Conservation (phyloP, 2,888 invertebrate species). For the Perithous albicinctus region DNA sequence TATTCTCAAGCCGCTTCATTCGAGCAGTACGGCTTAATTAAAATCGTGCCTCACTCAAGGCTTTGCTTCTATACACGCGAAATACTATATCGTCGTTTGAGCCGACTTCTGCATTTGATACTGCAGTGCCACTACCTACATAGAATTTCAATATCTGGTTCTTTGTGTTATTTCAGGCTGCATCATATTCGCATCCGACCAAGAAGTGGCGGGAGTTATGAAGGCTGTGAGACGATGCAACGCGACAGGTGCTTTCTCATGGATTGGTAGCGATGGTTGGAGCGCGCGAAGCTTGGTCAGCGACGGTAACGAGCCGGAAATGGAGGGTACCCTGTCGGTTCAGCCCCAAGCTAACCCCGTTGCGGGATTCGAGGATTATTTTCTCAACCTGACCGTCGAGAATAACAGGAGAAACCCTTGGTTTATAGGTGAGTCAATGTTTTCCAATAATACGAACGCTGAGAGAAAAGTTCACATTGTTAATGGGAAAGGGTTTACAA, state of each 20-base stretch:
- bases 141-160: conserved; percentile 28
- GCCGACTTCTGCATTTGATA: neutral
- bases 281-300: conserved; percentile 93
- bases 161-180: conserved; percentile 88
- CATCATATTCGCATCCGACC: conserved; percentile 98
- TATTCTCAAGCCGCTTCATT: conserved; percentile 6
- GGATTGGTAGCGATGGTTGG: conserved; percentile 99
- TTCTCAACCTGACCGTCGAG: conserved; percentile 92
- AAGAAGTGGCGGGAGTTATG: conserved; percentile 98
- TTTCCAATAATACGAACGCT: neutral
- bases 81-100: neutral
- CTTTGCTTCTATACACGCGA: neutral
- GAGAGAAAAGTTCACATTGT: conserved; percentile 19
- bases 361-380: conserved; percentile 94
- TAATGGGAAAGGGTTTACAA: conserved; percentile 18
- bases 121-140: neutral
- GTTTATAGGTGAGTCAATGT: conserved; percentile 92
- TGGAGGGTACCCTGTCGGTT: conserved; percentile 97
- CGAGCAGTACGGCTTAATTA: conserved; percentile 21
- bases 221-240: conserved; percentile 94
- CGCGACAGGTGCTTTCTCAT: conserved; percentile 95
- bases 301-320: conserved; percentile 95
- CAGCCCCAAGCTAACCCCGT: conserved; percentile 97
- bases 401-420: conserved; percentile 97
- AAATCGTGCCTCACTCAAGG: conserved; percentile 19